These are phyloP conservation scores for Drosophila eugracilis DNA, from an alignment of 1,140 invertebrate genomes.

Conservation along the genomic window DNA sequence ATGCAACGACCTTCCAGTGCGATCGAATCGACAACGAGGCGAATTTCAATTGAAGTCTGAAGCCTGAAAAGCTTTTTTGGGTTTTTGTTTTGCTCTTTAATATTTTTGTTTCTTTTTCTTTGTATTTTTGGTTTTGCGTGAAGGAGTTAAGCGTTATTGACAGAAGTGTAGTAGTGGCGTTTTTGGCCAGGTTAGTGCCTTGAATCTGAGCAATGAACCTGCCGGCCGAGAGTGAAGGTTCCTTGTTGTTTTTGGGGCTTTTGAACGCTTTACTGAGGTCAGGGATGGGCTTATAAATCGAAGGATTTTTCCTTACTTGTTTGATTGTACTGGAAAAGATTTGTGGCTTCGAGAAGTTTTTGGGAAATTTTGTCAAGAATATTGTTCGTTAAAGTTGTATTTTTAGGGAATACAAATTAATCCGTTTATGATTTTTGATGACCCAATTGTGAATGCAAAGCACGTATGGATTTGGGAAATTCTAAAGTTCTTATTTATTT, in stretches of 20 bases:
- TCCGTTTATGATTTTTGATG: background rate
- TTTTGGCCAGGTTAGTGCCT: conserved; percentile 61
- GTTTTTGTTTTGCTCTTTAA: conserved; percentile 41
- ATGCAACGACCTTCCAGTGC: conserved; percentile 80
- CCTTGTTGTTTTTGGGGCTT: conserved; percentile 24
- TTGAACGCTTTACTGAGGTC: conserved; percentile 48
- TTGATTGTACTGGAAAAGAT: conserved; percentile 2
- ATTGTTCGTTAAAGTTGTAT: background rate
- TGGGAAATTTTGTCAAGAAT: background rate
- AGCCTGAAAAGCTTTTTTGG: conserved; percentile 33
- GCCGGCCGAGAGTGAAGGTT: conserved; percentile 36
- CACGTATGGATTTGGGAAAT: background rate
- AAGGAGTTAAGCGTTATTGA: conserved; percentile 51
- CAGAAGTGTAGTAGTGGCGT: conserved; percentile 46
- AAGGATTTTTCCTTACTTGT: conserved; percentile 11
- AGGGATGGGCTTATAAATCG: conserved; percentile 34
- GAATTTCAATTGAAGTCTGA: conserved; percentile 72
- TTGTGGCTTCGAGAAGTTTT: background rate
- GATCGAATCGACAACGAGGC: conserved; percentile 61
- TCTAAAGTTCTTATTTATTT: background rate
- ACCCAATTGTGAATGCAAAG: background rate
- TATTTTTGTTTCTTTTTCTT: conserved; percentile 32
- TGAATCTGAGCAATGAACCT: conserved; percentile 70
- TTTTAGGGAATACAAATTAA: background rate
- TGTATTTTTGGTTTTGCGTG: conserved; percentile 16